Evolutionary conservation across 1,140 invertebrate genomes (phyloP).

Genomic region (Heliconius nattereri): DNA sequence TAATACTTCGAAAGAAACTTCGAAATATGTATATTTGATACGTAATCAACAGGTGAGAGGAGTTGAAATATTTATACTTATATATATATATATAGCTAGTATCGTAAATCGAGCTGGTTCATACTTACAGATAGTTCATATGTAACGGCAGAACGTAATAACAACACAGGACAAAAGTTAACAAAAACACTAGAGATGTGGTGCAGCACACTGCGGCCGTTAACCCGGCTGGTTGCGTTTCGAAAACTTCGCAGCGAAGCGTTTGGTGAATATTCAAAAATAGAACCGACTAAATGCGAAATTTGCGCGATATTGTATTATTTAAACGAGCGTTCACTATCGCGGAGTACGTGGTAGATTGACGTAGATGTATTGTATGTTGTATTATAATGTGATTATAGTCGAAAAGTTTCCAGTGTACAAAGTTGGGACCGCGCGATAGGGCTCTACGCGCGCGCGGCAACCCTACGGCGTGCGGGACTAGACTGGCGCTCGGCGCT

Average conservation of each 20-base stretch:
- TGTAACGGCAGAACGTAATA: slow-evolving; percentile 64
- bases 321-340: slow-evolving; percentile 48
- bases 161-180: slow-evolving; percentile 72
- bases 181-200: slow-evolving; percentile 77
- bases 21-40: slow-evolving; percentile 4
- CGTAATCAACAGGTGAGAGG: slow-evolving; percentile 61
- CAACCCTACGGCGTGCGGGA: slow-evolving; percentile 66
- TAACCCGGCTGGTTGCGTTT: slow-evolving; percentile 75
- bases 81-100: slow-evolving; percentile 46
- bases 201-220: slow-evolving; percentile 73
- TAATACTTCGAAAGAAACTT: slow-evolving; percentile 42
- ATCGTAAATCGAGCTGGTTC: slow-evolving; percentile 71
- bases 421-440: slow-evolving; percentile 73
- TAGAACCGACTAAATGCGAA: slow-evolving; percentile 66
- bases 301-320: slow-evolving; percentile 61
- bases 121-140: slow-evolving; percentile 80
- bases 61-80: slow-evolving; percentile 31
- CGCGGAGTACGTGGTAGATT: not conserved
- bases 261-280: slow-evolving; percentile 80
- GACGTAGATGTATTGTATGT: not conserved
- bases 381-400: slow-evolving; percentile 4
- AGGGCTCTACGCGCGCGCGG: slow-evolving; percentile 65
- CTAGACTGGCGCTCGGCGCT: slow-evolving; percentile 60
- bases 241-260: slow-evolving; percentile 75
- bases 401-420: slow-evolving; percentile 78